A percentile compares a stretch with the other conserved stretches of the same genome.
Conservation (phyloP, 2,888 invertebrate genomes). For the Cordylochernes scorpioides region DNA sequence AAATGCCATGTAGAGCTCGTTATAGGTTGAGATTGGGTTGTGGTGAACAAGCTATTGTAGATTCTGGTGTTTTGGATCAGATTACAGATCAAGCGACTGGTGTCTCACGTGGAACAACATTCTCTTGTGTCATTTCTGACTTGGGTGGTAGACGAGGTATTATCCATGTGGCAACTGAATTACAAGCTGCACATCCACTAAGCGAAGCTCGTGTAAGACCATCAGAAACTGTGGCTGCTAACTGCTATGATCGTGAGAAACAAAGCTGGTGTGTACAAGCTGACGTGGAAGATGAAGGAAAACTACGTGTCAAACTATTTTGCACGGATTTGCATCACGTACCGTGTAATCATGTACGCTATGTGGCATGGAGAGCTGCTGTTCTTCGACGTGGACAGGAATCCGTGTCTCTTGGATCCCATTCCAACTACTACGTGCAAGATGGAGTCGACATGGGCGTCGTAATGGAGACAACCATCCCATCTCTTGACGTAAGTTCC, state of each 20-base stretch:
- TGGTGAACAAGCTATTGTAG: conserved; percentile 34
- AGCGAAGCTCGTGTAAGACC: conserved; percentile 29
- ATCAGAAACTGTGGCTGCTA: conserved; percentile 22
- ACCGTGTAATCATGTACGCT: conserved; percentile 41
- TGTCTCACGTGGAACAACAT: conserved; percentile 39
- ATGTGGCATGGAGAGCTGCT: conserved; percentile 17
- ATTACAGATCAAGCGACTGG: conserved; percentile 42
- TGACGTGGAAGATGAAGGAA: conserved; percentile 44
- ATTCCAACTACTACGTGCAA: conserved; percentile 50
- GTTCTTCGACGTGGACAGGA: conserved; percentile 17
- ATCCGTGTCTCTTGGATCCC: conserved; percentile 33
- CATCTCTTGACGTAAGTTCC: conserved; percentile 36
- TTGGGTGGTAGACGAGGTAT: conserved; percentile 16
- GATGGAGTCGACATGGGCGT: conserved; percentile 42
- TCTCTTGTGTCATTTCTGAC: conserved; percentile 17
- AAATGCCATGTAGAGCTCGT: conserved; percentile 44
- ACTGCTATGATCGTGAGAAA: conserved; percentile 49
- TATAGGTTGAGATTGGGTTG: conserved; percentile 37
- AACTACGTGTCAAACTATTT: conserved; percentile 33
- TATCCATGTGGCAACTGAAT: conserved; percentile 39
- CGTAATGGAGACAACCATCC: conserved; percentile 48
- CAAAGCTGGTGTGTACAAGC: conserved; percentile 44
- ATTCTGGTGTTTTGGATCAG: conserved; percentile 41
- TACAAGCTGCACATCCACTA: conserved; percentile 41
- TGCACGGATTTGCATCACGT: conserved; percentile 49